phyloP scores from a whole-genome alignment of 2,888 invertebrate species.

The Cepaea hortensis region DNA sequence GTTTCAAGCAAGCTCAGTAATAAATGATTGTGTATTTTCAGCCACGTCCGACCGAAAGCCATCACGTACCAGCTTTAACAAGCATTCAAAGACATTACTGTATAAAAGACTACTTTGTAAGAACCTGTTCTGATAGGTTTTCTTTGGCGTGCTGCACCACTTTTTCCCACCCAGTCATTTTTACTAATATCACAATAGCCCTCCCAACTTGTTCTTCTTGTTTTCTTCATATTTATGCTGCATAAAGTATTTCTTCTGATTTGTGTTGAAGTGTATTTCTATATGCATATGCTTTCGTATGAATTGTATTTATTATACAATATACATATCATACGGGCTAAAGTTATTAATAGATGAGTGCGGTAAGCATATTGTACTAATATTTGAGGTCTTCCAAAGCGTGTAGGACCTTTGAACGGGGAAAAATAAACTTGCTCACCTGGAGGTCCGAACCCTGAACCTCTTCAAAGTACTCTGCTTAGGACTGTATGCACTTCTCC shows the following conservation, averaged over 20 bases:
- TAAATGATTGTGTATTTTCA: conserved; percentile 29
- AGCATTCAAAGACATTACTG: conserved; percentile 47
- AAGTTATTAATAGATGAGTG: too few relatives aligned
- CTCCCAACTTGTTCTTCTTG: not conserved
- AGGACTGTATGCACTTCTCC: too few relatives aligned
- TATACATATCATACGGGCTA: too few relatives aligned
- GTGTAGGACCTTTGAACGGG: too few relatives aligned
- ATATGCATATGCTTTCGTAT: not conserved
- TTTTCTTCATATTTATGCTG: not conserved
- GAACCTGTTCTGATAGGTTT: conserved; percentile 5
- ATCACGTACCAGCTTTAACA: conserved; percentile 30
- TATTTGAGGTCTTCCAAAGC: too few relatives aligned
- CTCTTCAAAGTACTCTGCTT: too few relatives aligned
- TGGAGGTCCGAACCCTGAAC: too few relatives aligned
- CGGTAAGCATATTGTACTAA: too few relatives aligned
- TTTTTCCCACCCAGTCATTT: not conserved
- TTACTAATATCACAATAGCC: conserved; percentile 2
- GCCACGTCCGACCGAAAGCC: conserved; percentile 20
- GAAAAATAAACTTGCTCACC: too few relatives aligned
- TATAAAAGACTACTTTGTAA: conserved; percentile 47
- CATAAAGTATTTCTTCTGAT: not conserved
- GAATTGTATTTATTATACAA: not conserved
- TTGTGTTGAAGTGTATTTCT: not conserved
- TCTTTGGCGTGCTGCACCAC: conserved; percentile 28
- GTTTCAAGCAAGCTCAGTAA: not conserved